phyloP scores from a whole-genome alignment of 2,113 vertebrate genomes.

The Muscicapa adusta region DNA sequence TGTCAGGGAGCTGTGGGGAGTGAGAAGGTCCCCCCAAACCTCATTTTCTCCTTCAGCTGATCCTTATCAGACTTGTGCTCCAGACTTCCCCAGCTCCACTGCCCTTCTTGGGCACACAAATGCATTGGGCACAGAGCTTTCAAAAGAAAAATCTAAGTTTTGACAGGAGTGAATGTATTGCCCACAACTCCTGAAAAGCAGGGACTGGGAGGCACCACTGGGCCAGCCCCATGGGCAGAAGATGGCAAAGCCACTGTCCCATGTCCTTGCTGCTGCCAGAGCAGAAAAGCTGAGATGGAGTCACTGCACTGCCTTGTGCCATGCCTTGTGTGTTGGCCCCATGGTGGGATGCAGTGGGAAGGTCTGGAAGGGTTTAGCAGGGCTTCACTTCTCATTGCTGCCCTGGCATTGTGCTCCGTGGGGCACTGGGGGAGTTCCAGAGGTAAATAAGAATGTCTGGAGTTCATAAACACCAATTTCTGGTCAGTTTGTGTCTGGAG shows the following conservation, averaged over 20 bases:
- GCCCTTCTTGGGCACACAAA: not conserved
- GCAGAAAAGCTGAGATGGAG: not conserved
- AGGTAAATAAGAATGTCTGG: not conserved
- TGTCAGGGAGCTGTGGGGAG: not conserved
- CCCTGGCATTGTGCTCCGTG: fast-evolving
- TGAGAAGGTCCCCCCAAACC: not conserved
- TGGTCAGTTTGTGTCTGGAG: fast-evolving
- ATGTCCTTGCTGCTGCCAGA: not conserved
- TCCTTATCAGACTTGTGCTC: not conserved
- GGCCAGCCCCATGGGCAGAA: not conserved
- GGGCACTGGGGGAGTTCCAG: not conserved
- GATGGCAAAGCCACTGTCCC: not conserved
- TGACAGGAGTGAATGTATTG: not conserved
- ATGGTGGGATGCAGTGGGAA: fast-evolving
- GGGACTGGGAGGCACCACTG: not conserved
- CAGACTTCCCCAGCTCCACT: not conserved
- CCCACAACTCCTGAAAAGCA: not conserved
- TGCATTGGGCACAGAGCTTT: not conserved
- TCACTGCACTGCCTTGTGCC: not conserved
- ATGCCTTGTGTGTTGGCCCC: fast-evolving
- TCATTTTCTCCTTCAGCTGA: not conserved
- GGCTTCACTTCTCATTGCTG: not conserved
- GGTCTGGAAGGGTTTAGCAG: fast-evolving
- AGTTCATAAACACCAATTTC: not conserved
- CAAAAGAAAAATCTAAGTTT: not conserved